Conservation (phyloP, 1,140 invertebrate genomes). For the Araneus ventricosus region DNA sequence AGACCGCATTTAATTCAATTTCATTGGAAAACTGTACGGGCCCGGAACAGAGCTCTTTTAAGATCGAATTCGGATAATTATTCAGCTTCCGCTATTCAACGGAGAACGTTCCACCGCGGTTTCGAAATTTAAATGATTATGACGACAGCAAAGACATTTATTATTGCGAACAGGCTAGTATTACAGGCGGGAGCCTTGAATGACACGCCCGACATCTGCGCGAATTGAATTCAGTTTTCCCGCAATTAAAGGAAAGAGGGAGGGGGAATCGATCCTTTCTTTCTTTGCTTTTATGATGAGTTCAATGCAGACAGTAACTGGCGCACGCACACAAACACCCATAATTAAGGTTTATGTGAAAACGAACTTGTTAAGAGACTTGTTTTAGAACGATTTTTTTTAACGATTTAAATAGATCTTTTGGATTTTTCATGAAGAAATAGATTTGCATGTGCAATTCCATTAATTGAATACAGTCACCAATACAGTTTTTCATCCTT, state of each 20-base stretch:
- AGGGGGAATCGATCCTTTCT: not conserved
- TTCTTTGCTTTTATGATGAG: not conserved
- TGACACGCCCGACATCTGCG: not conserved
- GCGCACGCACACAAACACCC: no score
- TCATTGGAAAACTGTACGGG: not conserved
- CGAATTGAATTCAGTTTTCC: not conserved
- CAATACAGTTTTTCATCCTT: no score
- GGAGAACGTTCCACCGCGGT: not conserved
- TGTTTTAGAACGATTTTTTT: no score
- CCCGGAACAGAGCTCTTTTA: no score
- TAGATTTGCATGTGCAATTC: no score
- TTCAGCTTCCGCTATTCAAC: not conserved
- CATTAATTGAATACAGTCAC: no score
- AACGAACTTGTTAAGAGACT: no score
- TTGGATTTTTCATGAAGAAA: no score
- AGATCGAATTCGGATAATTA: constrained; percentile 19
- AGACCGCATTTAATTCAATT: not conserved
- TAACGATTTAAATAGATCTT: no score
- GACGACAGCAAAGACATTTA: constrained; percentile 6
- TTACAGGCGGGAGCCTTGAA: not conserved
- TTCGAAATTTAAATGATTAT: not conserved
- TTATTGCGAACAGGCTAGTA: not conserved
- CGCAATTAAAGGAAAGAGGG: not conserved
- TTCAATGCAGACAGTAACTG: no score
- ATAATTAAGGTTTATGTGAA: no score